These are phyloP conservation scores for Spilogale gracilis DNA, from an alignment of 2,113 vertebrate species.

Conservation along the genomic window DNA sequence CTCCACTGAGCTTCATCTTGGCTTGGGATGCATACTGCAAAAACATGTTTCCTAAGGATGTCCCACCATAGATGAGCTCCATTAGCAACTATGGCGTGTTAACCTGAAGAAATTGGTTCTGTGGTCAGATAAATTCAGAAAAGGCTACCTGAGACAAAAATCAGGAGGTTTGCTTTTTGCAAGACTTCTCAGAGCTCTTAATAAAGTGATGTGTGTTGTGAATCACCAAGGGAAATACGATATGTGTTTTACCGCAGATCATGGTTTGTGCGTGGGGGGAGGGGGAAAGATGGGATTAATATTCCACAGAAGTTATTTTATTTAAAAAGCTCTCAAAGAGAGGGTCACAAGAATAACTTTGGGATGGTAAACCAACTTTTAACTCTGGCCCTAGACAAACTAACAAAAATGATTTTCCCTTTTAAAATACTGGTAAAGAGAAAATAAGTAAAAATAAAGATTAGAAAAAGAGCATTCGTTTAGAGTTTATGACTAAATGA, in stretches of 20 bases:
- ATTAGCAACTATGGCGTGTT: not conserved
- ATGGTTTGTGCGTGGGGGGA: rapidly evolving
- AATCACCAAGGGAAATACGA: not conserved
- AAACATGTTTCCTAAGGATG: not conserved
- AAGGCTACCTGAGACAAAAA: not conserved
- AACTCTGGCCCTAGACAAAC: not conserved
- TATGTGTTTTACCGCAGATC: not conserved
- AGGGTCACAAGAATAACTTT: not conserved
- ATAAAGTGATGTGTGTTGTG: not conserved
- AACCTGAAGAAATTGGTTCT: conserved; percentile 45
- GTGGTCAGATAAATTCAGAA: conserved; percentile 41
- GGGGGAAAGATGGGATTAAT: not conserved
- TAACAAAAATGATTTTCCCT: not conserved
- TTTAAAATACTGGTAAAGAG: conserved; percentile 53
- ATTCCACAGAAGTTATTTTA: not conserved
- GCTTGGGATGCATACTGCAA: not conserved
- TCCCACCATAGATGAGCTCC: not conserved
- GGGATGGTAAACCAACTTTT: not conserved
- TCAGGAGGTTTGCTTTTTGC: not conserved
- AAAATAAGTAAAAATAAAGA: conserved; percentile 44
- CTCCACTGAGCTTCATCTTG: not conserved
- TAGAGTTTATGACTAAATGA: not conserved
- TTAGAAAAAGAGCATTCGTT: not conserved
- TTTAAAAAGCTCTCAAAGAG: not conserved
- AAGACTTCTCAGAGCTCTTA: not conserved